Evolutionary conservation across 2,797 vertebrate species (phyloP).

Genomic region (Pelodytes ibericus): DNA sequence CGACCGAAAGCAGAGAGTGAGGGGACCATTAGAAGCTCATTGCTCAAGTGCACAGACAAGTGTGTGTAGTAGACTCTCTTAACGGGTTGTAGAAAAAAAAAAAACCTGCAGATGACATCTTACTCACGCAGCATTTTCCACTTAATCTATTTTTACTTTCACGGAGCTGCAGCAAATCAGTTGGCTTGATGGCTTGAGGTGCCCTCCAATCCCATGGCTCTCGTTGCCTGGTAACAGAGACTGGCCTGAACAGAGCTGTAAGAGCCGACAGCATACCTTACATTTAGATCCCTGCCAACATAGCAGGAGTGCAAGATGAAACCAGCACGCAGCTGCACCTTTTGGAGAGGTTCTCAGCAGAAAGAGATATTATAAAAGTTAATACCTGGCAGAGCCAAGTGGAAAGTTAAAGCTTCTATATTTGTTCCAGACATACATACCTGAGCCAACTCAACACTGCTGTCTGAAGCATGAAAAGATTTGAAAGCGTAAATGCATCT

Average conservation of each 20-base stretch:
- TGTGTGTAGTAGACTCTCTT: slow-evolving; percentile 18
- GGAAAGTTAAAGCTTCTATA: slow-evolving; percentile 74
- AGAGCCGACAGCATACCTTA: slow-evolving; percentile 75
- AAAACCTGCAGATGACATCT: slow-evolving; percentile 58
- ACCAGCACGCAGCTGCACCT: slow-evolving; percentile 76
- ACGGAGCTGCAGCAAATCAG: slow-evolving; percentile 65
- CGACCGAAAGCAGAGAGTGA: slow-evolving; percentile 13
- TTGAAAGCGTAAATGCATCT: not conserved
- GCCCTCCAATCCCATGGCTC: slow-evolving; percentile 60
- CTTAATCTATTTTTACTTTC: slow-evolving; percentile 63
- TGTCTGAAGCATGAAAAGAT: slow-evolving; percentile 60
- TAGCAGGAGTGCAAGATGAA: slow-evolving; percentile 75
- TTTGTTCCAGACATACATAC: slow-evolving; percentile 58
- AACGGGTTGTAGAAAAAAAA: slow-evolving; percentile 35
- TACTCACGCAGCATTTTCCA: slow-evolving; percentile 63
- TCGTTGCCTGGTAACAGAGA: slow-evolving; percentile 72
- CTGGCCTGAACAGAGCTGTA: slow-evolving; percentile 69
- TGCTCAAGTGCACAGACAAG: slow-evolving; percentile 20
- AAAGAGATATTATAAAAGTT: slow-evolving; percentile 70
- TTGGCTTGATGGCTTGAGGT: slow-evolving; percentile 56
- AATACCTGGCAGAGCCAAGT: slow-evolving; percentile 71
- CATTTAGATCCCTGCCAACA: slow-evolving; percentile 68
- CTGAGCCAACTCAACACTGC: slow-evolving; percentile 62
- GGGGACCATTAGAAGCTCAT: slow-evolving; percentile 16
- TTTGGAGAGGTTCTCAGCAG: slow-evolving; percentile 69